Percentiles rank a stretch among this genome's conserved stretches.
Evolutionary conservation across 2,888 invertebrate species (phyloP).

Genomic region (Stramonita haemastoma): DNA sequence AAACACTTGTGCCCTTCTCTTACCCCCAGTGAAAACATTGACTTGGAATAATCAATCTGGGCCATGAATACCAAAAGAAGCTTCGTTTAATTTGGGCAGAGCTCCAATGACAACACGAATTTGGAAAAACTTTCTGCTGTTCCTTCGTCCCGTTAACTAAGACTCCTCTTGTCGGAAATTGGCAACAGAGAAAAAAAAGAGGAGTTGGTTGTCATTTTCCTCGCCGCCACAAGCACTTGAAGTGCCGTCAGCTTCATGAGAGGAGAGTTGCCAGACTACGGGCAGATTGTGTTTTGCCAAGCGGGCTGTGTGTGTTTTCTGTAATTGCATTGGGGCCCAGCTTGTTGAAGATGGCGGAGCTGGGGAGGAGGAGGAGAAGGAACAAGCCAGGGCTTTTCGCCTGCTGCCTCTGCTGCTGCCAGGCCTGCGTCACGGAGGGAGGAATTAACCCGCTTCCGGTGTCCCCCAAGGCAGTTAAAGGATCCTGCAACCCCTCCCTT

Average conservation of each 20-base stretch:
- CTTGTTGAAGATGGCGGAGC: not conserved
- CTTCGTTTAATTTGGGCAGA: not conserved
- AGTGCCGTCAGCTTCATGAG: not conserved
- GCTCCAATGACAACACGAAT: not conserved
- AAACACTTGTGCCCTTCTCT: not conserved
- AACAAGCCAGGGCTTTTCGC: not conserved
- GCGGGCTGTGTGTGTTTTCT: slow-evolving; percentile 26
- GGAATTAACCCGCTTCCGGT: not conserved
- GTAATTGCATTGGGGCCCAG: not conserved
- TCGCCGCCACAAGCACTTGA: slow-evolving; percentile 17
- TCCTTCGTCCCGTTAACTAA: not conserved
- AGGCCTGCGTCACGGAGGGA: not conserved
- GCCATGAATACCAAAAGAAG: not conserved
- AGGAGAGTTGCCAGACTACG: not conserved
- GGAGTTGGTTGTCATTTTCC: slow-evolving; percentile 1
- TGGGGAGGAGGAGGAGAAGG: not conserved
- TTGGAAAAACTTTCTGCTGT: not conserved
- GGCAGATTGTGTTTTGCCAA: slow-evolving; percentile 19
- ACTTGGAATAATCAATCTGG: not conserved
- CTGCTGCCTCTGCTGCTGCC: not conserved
- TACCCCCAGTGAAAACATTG: not conserved
- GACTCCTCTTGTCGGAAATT: slow-evolving; percentile 23
- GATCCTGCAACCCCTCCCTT: not conserved
- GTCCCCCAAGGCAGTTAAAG: not conserved
- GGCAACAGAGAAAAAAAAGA: not conserved